phyloP scores from a whole-genome alignment of 1,140 invertebrate genomes.

The Vollenhovia emeryi region DNA sequence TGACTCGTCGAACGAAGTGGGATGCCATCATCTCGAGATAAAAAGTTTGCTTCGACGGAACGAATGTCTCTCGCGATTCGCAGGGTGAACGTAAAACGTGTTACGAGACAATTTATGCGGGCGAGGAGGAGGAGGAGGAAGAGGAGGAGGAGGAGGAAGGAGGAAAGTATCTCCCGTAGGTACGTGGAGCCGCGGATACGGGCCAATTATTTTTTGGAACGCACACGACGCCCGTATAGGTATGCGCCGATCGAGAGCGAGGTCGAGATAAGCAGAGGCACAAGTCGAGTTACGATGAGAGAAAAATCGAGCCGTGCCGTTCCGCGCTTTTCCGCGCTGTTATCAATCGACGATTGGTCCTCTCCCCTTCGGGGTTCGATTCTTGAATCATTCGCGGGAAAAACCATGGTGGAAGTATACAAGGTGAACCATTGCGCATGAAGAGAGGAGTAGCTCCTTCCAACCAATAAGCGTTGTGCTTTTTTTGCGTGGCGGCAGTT shows the following conservation, averaged over 20 bases:
- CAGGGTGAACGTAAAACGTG: slow-evolving; percentile 11
- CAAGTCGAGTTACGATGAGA: neutral
- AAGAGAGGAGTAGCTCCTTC: too few species aligned
- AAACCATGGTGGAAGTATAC: too few species aligned
- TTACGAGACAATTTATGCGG: slow-evolving; percentile 44
- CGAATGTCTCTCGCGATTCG: neutral
- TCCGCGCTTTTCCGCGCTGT: slow-evolving; percentile 2
- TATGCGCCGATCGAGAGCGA: slow-evolving; percentile 45
- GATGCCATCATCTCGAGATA: neutral
- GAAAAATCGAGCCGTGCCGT: neutral
- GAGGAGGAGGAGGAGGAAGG: neutral
- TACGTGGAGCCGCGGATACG: slow-evolving; percentile 24
- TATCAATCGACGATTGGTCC: neutral
- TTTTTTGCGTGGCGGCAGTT: too few species aligned
- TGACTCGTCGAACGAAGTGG: neutral
- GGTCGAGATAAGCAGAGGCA: slow-evolving; percentile 45
- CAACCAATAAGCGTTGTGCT: too few species aligned
- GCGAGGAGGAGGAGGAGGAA: neutral
- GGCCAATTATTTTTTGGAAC: slow-evolving; percentile 55
- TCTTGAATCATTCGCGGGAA: too few species aligned
- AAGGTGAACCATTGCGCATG: too few species aligned
- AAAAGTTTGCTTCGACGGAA: neutral
- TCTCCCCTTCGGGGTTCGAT: neutral
- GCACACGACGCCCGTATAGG: slow-evolving; percentile 50
- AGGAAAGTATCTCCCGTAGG: slow-evolving; percentile 4